Evolutionary conservation across 2,113 vertebrate genomes (phyloP).

Genomic region (Sorex araneus): DNA sequence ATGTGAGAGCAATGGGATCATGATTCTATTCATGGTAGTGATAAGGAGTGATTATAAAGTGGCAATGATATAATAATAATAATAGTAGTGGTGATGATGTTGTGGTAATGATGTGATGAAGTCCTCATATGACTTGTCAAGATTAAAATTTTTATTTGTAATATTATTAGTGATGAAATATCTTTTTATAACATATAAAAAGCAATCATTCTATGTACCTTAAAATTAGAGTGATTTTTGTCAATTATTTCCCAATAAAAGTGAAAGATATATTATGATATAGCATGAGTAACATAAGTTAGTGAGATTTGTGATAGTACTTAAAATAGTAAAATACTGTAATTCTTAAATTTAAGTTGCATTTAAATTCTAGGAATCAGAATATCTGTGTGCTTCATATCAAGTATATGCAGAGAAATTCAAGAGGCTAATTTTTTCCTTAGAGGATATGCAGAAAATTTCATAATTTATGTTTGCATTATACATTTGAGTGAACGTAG

Average conservation of each 20-base stretch:
- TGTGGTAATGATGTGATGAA: background rate
- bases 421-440: slow-evolving; percentile 62
- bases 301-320: background rate
- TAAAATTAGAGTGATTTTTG: background rate
- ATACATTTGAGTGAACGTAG: background rate
- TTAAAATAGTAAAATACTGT: background rate
- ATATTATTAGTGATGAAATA: background rate
- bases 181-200: background rate
- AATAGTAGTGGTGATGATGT: background rate
- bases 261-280: background rate
- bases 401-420: background rate
- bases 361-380: slow-evolving; percentile 44
- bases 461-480: slow-evolving; percentile 30
- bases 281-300: background rate
- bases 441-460: slow-evolving; percentile 27
- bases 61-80: background rate
- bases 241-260: background rate
- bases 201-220: background rate
- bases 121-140: background rate
- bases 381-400: slow-evolving; percentile 39
- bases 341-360: background rate
- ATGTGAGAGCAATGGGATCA: background rate
- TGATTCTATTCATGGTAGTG: background rate
- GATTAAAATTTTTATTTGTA: background rate
- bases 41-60: background rate